phyloP scores from a whole-genome alignment of 2,113 vertebrate genomes.

The Perca flavescens region DNA sequence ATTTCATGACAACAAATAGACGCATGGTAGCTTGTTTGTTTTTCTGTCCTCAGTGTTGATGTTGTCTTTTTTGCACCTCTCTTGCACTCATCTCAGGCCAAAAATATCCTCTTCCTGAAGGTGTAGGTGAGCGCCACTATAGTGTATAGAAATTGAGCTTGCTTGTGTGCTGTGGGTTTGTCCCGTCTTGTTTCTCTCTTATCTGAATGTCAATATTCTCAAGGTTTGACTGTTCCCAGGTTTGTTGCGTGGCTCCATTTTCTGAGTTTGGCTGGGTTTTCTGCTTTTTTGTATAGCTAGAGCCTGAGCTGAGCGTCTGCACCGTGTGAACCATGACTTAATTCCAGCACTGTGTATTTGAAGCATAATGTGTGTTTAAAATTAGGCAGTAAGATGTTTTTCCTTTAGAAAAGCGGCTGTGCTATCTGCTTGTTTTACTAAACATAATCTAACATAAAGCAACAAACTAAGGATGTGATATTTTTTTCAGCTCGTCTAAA shows the following conservation, averaged over 20 bases:
- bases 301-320: slow-evolving; percentile 37
- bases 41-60: slow-evolving; percentile 62
- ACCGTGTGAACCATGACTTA: slow-evolving; percentile 33
- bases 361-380: slow-evolving; percentile 9
- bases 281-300: slow-evolving; percentile 16
- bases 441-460: slow-evolving; percentile 34
- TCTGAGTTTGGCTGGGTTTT: slow-evolving; percentile 47
- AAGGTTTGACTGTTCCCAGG: slow-evolving; percentile 31
- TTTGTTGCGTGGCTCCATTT: slow-evolving; percentile 43
- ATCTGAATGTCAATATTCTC: slow-evolving; percentile 71
- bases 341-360: slow-evolving; percentile 10
- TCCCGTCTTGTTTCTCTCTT: slow-evolving; percentile 43
- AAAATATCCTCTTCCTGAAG: slow-evolving; percentile 87
- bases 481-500: background rate
- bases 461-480: background rate
- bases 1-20: slow-evolving; percentile 23
- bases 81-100: slow-evolving; percentile 85
- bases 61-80: slow-evolving; percentile 73
- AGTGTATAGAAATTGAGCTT: slow-evolving; percentile 66
- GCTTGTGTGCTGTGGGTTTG: slow-evolving; percentile 70
- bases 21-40: slow-evolving; percentile 29
- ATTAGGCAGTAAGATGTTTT: slow-evolving; percentile 45
- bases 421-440: slow-evolving; percentile 54
- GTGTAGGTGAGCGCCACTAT: slow-evolving; percentile 85
- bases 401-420: slow-evolving; percentile 37